Evolutionary conservation across 2,113 vertebrate genomes (phyloP), one percentile per base, ranked within the genome.

Genomic region (Labrus mixtus): DNA sequence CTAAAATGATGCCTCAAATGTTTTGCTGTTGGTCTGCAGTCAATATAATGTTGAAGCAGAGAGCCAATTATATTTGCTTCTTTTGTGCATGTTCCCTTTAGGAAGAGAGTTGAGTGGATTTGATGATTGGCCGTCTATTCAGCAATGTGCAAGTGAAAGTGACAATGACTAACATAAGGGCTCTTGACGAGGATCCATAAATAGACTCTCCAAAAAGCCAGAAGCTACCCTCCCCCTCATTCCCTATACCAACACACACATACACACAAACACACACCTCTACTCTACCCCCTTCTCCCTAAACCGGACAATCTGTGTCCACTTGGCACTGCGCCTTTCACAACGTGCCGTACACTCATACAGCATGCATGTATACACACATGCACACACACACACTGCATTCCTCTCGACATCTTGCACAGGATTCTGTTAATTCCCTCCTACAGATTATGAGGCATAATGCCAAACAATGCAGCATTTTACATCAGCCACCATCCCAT

Each of bases 391-490:
- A 78, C 62, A 58, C 59, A 63, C 46, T 36, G 63, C 77, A 72
- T 84, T 85, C 84, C 76, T 76, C 56, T 73, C 33, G 6, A 69
- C 73, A 68, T 82, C 73, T 63, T 56, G 73, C 73, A 62, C 77
- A 81, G 76, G 81, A 69, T 55, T 80, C 62, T 78, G 82, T 39
- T 86, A 79, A 90, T 87, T 87, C 85, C 76, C 73, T 89, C 74
- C 83, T 73, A 71, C 79, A 85, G 88, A 84, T 84, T 75, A 56
- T 50, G 58, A 80, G 85, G 78, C 77, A 72, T 50, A 63, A 72
- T 89, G 86, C 86, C 87, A 87, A 89, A 90, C 87, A 83, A 73
- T 81, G 81, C 81, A 82, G 68, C 73, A 72, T 77, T 89, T 90
- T 82, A 81, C 81, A 81, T 79, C 84, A 82, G 73, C 81, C 29